A percentile compares a stretch with the other conserved stretches of the same genome.
Evolutionary conservation across 2,888 invertebrate genomes (phyloP).

Genomic region (Eilema griseolum): DNA sequence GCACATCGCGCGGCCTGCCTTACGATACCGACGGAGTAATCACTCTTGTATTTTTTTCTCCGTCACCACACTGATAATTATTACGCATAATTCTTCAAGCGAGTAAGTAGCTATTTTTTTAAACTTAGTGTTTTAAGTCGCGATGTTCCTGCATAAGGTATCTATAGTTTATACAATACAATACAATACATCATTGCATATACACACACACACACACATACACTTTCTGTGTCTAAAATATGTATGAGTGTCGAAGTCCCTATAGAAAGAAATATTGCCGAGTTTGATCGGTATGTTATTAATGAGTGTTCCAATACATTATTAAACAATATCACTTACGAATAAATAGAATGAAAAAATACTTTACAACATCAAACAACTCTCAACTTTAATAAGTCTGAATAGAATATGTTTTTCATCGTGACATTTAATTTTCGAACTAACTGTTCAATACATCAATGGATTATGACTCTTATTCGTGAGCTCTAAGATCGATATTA

Average conservation of each 20-base stretch:
- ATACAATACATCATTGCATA: no score
- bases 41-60: no score
- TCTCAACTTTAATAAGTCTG: slow-evolving; percentile 9
- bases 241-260: neutral
- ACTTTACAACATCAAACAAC: slow-evolving; percentile 11
- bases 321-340: slow-evolving; percentile 25
- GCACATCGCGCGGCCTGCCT: no score
- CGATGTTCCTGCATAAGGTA: no score
- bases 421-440: neutral
- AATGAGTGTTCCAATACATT: slow-evolving; percentile 20
- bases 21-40: no score
- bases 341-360: slow-evolving; percentile 24
- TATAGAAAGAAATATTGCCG: neutral
- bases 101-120: no score
- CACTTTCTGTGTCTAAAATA: neutral
- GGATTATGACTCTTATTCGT: slow-evolving; percentile 11
- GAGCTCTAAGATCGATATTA: neutral
- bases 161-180: no score
- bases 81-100: no score
- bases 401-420: slow-evolving; percentile 19
- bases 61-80: no score
- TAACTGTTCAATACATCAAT: neutral
- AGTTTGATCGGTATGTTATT: slow-evolving; percentile 1
- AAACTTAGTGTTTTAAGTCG: no score
- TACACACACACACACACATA: neutral